Evolutionary conservation across 2,797 vertebrate genomes (phyloP), one percentile per base, ranked within the genome.

Genomic region (Taenioides sp.): DNA sequence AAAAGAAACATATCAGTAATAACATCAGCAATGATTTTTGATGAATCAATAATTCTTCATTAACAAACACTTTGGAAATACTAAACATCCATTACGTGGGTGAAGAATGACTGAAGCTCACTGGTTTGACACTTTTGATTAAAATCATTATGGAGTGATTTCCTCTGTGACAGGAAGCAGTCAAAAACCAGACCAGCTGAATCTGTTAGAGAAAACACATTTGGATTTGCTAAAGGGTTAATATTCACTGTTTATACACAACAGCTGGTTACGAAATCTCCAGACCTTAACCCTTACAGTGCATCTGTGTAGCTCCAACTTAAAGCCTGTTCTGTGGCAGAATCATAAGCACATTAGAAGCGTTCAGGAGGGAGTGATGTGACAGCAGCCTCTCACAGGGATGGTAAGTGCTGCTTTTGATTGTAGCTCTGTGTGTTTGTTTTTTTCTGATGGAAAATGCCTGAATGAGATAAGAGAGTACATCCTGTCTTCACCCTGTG

Each of bases 341-440:
- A 69, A 65, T 65, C 16, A 2, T 5, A 43, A 28, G 49, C 69
- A 61, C 61, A 71, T 47, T 58, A 22, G 50, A 62, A 31, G 65
- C 76, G 78, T 78, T 79, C 76, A 60, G 52, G 67, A 71, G 72
- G 43, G 47, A 72, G 66, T 66, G 22, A 43, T 80, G 80, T 86
- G 89, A 86, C 82, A 77, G 78, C 74, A 79, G 76, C 77, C 82
- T 85, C 84, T 85, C 73, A 71, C 76, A 82, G 75, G 68, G 79
- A 81, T 70, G 73, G 73, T 87, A 82, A 88, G 77, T 84, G 80
- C 83, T 78, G 80, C 37, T 20, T 70, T 73, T 88, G 84, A 87
- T 84, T 90, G 87, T 80, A 67, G 76, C 57, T 37, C 80, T 79
- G 76, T 16, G 40, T 74, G 77, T 88, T 89, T 83, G 23, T 75